Evolutionary conservation across 2,888 invertebrate species (phyloP).

Genomic region (Ariolimax columbianus): DNA sequence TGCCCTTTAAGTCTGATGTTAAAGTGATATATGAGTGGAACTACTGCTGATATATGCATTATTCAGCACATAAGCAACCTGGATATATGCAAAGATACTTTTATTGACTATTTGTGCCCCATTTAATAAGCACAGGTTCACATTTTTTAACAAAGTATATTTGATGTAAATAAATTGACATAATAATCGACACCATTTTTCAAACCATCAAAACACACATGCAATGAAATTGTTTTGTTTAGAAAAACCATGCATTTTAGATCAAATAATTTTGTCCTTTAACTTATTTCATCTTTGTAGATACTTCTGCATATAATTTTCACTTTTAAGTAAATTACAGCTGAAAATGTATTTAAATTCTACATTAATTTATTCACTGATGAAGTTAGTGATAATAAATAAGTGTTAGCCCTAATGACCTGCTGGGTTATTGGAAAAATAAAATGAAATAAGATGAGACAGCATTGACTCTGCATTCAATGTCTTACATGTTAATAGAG

Average conservation of each 20-base stretch:
- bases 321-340: not conserved
- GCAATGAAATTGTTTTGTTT: not conserved
- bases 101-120: conserved; percentile 13
- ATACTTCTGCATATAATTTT: not conserved
- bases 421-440: too few species aligned
- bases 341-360: not conserved
- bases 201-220: conserved; percentile 15
- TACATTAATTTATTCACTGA: not conserved
- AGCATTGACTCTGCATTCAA: too few species aligned
- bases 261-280: conserved; percentile 8
- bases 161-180: conserved; percentile 44
- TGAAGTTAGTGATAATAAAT: too few species aligned
- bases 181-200: conserved; percentile 15
- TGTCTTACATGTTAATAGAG: too few species aligned
- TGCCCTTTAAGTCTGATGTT: not conserved
- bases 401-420: too few species aligned
- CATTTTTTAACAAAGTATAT: conserved; percentile 9
- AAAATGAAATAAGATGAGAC: too few species aligned
- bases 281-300: not conserved
- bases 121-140: conserved; percentile 42
- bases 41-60: conserved; percentile 46
- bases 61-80: conserved; percentile 31
- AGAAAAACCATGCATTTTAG: conserved; percentile 23
- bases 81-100: conserved; percentile 45
- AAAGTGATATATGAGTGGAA: conserved; percentile 42